Evolutionary conservation across 2,888 invertebrate genomes (phyloP).

Genomic region (Sphaerophoria rueppellii): DNA sequence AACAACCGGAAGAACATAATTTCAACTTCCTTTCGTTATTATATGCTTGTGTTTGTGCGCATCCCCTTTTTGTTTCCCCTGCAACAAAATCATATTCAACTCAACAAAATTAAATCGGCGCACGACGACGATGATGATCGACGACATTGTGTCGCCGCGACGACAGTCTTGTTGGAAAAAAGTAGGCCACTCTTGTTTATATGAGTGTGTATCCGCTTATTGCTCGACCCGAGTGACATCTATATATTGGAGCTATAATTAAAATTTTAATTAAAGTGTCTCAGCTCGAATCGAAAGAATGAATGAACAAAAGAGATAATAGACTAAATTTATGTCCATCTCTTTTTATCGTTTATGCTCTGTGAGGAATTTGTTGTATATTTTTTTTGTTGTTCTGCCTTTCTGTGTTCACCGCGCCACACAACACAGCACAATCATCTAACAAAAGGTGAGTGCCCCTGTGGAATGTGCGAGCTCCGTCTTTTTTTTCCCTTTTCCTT

Average conservation of each 20-base stretch:
- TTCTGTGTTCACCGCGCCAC: constrained; percentile 50
- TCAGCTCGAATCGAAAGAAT: constrained; percentile 42
- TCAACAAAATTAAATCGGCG: neutral
- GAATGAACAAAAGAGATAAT: constrained; percentile 17
- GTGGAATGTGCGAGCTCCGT: constrained; percentile 71
- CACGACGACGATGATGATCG: neutral
- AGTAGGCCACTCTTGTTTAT: constrained; percentile 60
- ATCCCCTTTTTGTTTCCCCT: neutral
- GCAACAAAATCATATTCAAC: constrained; percentile 18
- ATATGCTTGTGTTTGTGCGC: constrained; percentile 20
- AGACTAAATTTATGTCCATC: neutral
- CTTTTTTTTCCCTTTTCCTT: constrained; percentile 35
- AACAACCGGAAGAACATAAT: constrained; percentile 68
- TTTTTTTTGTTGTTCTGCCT: constrained; percentile 42
- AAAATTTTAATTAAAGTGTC: constrained; percentile 68
- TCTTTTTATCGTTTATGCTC: constrained; percentile 37
- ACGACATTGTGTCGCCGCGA: neutral
- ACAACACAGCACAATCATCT: constrained; percentile 52
- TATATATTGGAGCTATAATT: constrained; percentile 66
- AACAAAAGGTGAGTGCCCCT: constrained; percentile 72
- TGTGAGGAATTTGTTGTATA: neutral
- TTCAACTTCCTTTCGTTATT: constrained; percentile 62
- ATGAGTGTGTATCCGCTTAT: constrained; percentile 37
- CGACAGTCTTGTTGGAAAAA: constrained; percentile 42
- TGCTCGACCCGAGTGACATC: constrained; percentile 66